phyloP scores from a whole-genome alignment of 1,140 invertebrate genomes.

The Macrotrachela quadricornifera region DNA sequence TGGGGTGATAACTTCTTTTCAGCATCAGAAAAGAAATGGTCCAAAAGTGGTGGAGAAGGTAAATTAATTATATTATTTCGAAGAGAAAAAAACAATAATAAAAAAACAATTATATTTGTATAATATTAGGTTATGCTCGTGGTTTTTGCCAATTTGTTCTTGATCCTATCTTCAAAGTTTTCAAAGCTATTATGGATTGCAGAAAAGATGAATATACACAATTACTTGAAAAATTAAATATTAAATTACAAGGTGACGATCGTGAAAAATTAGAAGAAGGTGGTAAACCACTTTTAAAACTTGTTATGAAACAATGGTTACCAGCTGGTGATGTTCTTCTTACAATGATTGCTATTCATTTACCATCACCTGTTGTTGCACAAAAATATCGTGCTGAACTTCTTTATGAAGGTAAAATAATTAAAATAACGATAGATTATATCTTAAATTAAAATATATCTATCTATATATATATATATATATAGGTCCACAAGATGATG shows the following conservation, averaged over 20 bases:
- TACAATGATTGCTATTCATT: conserved; percentile 99
- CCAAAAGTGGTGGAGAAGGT: conserved; percentile 56
- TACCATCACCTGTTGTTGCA: conserved; percentile 92
- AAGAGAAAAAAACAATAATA: too few species aligned
- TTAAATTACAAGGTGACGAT: conserved; percentile 77
- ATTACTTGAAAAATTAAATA: conserved; percentile 51
- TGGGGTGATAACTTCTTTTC: conserved; percentile 98
- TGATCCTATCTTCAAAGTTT: conserved; percentile 88
- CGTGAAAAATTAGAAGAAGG: conserved; percentile 55
- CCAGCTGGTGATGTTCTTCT: conserved; percentile 95
- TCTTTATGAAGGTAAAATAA: conserved; percentile 45
- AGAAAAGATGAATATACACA: conserved; percentile 69
- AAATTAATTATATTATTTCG: too few species aligned
- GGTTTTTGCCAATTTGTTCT: conserved; percentile 96
- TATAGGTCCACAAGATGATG: conserved; percentile 61
- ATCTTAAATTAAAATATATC: too few species aligned
- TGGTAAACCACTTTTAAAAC: conserved; percentile 29
- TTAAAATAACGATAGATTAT: too few species aligned
- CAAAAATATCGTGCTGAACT: conserved; percentile 98
- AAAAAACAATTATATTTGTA: too few species aligned
- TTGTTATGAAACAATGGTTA: conserved; percentile 90
- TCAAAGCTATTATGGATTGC: conserved; percentile 92
- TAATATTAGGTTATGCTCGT: conserved; percentile 60
- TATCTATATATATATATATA: too few species aligned
- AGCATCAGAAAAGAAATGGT: conserved; percentile 65